Conservation (phyloP, 2,888 invertebrate genomes). For the Synergus japonicus region DNA sequence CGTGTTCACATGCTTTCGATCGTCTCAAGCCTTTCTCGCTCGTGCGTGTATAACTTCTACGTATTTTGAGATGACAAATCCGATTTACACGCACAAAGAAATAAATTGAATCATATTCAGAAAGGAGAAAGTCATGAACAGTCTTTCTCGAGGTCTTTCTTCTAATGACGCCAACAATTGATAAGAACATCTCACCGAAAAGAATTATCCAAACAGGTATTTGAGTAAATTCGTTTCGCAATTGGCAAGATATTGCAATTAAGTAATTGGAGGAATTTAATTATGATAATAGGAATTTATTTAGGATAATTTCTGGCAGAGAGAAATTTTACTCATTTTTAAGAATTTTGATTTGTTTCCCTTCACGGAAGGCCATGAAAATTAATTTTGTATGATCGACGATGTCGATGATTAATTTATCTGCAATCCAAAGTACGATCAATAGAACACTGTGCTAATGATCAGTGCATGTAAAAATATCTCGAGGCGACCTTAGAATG, state of each 20-base stretch:
- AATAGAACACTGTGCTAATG: not conserved
- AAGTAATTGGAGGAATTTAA: too few relatives aligned
- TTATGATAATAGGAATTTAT: too few relatives aligned
- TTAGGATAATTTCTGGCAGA: too few relatives aligned
- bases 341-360: too few relatives aligned
- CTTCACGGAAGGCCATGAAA: not conserved
- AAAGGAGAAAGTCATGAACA: not conserved
- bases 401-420: not conserved
- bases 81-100: not conserved
- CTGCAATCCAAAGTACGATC: not conserved
- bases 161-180: too few relatives aligned
- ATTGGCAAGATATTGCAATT: too few relatives aligned
- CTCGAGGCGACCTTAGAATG: not conserved
- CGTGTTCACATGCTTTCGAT: constrained; percentile 49
- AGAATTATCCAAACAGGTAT: too few relatives aligned
- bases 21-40: constrained; percentile 42
- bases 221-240: too few relatives aligned
- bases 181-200: too few relatives aligned
- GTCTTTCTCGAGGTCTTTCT: not conserved
- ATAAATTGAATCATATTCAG: not conserved
- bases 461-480: not conserved
- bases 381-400: not conserved
- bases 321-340: too few relatives aligned
- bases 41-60: not conserved
- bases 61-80: constrained; percentile 4